phyloP scores from a whole-genome alignment of 2,113 vertebrate genomes.

The Aleadryas rufinucha region DNA sequence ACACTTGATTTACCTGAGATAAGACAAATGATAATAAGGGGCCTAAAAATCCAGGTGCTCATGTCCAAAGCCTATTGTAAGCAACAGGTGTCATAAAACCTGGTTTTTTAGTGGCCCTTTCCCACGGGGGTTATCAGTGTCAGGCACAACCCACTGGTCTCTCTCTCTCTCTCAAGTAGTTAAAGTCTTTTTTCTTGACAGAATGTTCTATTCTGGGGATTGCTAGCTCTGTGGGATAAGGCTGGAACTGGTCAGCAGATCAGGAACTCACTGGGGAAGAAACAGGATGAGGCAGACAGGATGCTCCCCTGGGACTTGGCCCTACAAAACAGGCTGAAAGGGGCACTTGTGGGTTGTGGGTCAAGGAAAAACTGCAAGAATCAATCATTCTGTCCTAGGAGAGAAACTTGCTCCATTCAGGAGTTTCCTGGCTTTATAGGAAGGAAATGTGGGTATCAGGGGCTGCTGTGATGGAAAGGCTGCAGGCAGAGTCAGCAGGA shows the following conservation, averaged over 20 bases:
- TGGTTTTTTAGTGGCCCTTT: background rate
- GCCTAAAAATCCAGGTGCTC: background rate
- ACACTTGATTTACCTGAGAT: background rate
- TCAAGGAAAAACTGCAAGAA: background rate
- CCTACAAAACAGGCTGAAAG: background rate
- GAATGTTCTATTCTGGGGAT: background rate
- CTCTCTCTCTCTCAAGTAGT: background rate
- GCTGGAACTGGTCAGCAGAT: background rate
- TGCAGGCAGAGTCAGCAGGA: background rate
- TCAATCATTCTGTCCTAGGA: background rate
- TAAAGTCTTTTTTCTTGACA: background rate
- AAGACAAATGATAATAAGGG: background rate
- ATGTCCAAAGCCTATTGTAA: background rate
- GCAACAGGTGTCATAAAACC: background rate
- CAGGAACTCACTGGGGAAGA: background rate
- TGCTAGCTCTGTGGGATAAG: background rate
- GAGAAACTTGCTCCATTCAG: background rate
- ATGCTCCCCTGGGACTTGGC: background rate
- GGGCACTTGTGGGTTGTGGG: too few species aligned
- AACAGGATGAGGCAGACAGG: background rate
- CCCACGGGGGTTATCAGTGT: background rate
- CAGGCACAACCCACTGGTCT: background rate
- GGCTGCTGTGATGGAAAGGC: background rate
- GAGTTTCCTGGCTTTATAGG: background rate
- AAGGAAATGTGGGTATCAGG: background rate